These are phyloP conservation scores for Gallinago solitaria DNA, from an alignment of 2,797 vertebrate genomes.

Conservation along the genomic window DNA sequence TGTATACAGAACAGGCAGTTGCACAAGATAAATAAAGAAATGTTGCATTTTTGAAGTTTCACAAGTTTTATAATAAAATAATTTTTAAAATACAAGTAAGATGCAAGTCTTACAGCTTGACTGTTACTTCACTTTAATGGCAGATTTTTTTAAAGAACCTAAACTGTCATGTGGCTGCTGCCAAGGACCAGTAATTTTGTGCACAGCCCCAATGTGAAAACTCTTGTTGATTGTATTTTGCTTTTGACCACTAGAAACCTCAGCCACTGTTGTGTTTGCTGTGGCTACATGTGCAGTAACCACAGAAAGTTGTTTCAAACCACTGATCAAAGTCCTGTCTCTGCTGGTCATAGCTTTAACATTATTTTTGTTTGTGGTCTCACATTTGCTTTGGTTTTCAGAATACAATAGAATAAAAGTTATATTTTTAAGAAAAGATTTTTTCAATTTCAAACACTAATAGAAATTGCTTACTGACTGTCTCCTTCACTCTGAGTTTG, in stretches of 20 bases:
- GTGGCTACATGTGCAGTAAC: constrained; percentile 32
- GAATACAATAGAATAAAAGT: neutral
- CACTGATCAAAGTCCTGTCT: constrained; percentile 9
- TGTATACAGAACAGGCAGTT: neutral
- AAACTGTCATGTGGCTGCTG: neutral
- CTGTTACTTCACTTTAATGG: neutral
- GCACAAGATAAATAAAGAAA: neutral
- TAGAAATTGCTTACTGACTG: neutral
- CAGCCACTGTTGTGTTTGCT: constrained; percentile 22
- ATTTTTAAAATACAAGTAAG: neutral
- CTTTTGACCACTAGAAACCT: constrained; percentile 22
- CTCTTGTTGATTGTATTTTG: constrained; percentile 1
- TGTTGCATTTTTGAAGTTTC: neutral
- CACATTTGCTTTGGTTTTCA: neutral
- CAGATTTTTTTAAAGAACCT: neutral
- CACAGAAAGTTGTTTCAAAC: constrained; percentile 35
- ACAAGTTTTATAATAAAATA: neutral
- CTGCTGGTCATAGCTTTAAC: neutral
- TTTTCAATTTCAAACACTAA: neutral
- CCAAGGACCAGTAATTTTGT: neutral
- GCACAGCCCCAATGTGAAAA: neutral
- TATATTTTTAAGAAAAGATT: neutral
- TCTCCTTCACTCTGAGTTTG: neutral
- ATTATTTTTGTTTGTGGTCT: neutral
- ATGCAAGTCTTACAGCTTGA: neutral